Evolutionary conservation across 2,888 invertebrate species (phyloP), one percentile per base, ranked within the genome.

Genomic region (Macaria liturata): DNA sequence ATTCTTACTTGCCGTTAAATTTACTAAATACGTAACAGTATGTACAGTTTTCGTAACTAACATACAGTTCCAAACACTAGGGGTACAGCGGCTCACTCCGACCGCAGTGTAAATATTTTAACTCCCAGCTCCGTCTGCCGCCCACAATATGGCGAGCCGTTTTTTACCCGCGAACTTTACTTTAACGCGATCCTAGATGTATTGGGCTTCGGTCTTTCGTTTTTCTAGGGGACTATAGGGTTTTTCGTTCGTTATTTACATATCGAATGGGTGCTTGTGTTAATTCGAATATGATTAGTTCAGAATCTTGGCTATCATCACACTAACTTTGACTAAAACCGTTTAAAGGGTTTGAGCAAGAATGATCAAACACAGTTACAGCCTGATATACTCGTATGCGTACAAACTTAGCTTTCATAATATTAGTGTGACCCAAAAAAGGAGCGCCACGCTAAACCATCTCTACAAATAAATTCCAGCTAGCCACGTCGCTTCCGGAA

Each of bases 71-170:
- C 67, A 69, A 70, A 68, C 64, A 66, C 62, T 69, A 65, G 68
- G 66, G 69, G 68, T 70, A 68, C 65, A 72, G 67, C 76, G 74
- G 68, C 74, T 80, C 77, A 76, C 71, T 80, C 77, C 77, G 72
- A 80, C 84, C 81, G 78, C 81, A 78, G 61, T 79, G 80, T 86
- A 85, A 88, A 88, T 87, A 85, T 86, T 87, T 84, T 81, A 86
- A 81, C 48, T 37, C 57, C 70, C 75, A 74, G 79, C 78, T 78
- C 73, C 72, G 58, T 59, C 62, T 45, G 64, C 65, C 63, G 62
- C 67, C 62, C 54, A 69, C 75, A 72, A 74, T 76, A 79, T 80
- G 74, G 74, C 72, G 69, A 73, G 71, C 72, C 68, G 78, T 72
- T 74, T 71, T 72, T 64, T 66, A 57, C 54, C 39, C 57, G 51